Evolutionary conservation across 2,797 vertebrate genomes (phyloP).

Genomic region (Ciconia nigra): DNA sequence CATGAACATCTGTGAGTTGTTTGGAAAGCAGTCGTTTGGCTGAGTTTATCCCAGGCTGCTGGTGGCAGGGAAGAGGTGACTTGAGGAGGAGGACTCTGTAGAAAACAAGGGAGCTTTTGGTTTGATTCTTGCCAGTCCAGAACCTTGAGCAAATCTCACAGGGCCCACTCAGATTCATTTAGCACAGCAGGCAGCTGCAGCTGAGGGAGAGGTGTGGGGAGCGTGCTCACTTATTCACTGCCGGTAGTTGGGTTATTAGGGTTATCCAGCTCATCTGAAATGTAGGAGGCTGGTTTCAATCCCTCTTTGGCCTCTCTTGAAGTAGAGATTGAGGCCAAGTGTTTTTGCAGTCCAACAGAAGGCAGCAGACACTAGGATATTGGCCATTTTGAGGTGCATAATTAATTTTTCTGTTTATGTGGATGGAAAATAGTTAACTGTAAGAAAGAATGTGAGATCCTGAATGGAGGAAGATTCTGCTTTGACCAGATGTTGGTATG

Average conservation of each 20-base stretch:
- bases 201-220: not conserved
- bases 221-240: not conserved
- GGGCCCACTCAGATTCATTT: not conserved
- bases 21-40: not conserved
- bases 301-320: not conserved
- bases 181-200: not conserved
- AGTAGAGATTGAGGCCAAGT: not conserved
- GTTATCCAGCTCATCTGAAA: not conserved
- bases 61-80: not conserved
- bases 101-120: not conserved
- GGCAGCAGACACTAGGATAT: not conserved
- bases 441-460: not conserved
- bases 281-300: not conserved
- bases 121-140: not conserved
- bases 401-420: not conserved
- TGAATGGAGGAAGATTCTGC: not conserved
- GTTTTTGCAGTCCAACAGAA: not conserved
- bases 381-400: not conserved
- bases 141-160: not conserved
- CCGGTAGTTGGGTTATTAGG: not conserved
- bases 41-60: not conserved
- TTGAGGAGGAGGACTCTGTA: not conserved
- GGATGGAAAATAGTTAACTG: not conserved
- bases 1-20: not conserved
- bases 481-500: not conserved